These are phyloP conservation scores for Enteromius treurensis DNA, from an alignment of 2,797 vertebrate species.

Conservation along the genomic window DNA sequence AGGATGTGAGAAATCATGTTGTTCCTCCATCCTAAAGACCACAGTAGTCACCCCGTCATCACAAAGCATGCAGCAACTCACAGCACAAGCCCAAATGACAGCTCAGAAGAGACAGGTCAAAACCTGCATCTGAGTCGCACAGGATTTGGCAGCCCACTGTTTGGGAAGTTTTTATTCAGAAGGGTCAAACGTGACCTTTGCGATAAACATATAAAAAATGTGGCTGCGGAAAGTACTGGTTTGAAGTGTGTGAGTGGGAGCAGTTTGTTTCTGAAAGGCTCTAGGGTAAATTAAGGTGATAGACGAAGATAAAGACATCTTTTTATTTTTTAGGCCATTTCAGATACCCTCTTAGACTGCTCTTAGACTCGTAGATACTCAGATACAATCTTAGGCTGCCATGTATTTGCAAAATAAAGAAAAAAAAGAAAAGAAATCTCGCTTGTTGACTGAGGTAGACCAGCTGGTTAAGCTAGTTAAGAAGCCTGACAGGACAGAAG, in stretches of 20 bases:
- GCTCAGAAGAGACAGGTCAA: slow-evolving; percentile 50
- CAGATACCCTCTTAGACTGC: background rate
- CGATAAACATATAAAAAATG: slow-evolving; percentile 7
- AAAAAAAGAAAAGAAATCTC: background rate
- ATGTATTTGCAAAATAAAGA: background rate
- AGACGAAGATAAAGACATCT: background rate
- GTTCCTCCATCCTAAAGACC: slow-evolving; percentile 41
- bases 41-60: slow-evolving; percentile 54
- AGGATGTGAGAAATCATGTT: slow-evolving; percentile 38
- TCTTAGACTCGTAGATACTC: background rate
- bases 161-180: slow-evolving; percentile 15
- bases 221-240: slow-evolving; percentile 44
- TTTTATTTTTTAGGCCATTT: too few relatives aligned
- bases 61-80: slow-evolving; percentile 45
- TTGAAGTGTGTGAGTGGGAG: slow-evolving; percentile 10
- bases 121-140: slow-evolving; percentile 43
- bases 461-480: slow-evolving; percentile 24
- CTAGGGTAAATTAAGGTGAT: background rate
- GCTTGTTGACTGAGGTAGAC: background rate
- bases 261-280: background rate
- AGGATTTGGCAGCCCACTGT: slow-evolving; percentile 20
- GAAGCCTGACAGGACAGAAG: background rate
- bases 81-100: slow-evolving; percentile 36
- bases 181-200: slow-evolving; percentile 29
- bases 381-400: background rate